A percentile compares a stretch with the other conserved stretches of the same genome.
These are phyloP conservation scores for Erythrolamprus reginae DNA, from an alignment of 2,113 vertebrate species.

Conservation along the genomic window DNA sequence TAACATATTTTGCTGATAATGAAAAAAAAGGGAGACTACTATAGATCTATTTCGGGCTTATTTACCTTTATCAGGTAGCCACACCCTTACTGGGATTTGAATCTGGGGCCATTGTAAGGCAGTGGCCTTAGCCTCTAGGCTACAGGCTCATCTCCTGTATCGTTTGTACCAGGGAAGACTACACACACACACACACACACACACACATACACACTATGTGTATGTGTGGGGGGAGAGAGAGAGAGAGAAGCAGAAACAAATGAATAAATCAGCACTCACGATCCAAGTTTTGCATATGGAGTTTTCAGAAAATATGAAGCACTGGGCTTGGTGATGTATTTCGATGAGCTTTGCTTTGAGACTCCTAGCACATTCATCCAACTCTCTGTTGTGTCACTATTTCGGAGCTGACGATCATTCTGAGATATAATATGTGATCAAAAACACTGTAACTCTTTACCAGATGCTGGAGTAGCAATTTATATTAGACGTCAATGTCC, in stretches of 20 bases:
- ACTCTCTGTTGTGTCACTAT: slow-evolving; percentile 37
- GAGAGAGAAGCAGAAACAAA: not conserved
- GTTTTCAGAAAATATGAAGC: slow-evolving; percentile 65
- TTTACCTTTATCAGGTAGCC: too few relatives aligned
- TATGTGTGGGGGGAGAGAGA: too few relatives aligned
- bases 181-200: too few relatives aligned
- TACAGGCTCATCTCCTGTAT: too few relatives aligned
- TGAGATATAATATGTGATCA: slow-evolving; percentile 30
- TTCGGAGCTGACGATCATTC: slow-evolving; percentile 60
- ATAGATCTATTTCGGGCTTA: too few relatives aligned
- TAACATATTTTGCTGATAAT: too few relatives aligned
- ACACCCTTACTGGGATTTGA: too few relatives aligned
- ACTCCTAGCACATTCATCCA: slow-evolving; percentile 34
- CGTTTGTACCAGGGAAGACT: too few relatives aligned
- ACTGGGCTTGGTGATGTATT: slow-evolving; percentile 54
- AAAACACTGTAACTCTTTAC: not conserved
- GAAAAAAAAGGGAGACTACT: too few relatives aligned
- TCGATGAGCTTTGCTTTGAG: slow-evolving; percentile 19
- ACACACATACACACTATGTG: too few relatives aligned
- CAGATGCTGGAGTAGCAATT: not conserved
- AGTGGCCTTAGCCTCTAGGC: too few relatives aligned
- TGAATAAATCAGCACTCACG: slow-evolving; percentile 58
- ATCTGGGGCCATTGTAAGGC: too few relatives aligned
- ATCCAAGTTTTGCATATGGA: slow-evolving; percentile 72
- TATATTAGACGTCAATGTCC: not conserved